These are phyloP conservation scores for Xylocampa areola DNA, from an alignment of 2,888 invertebrate genomes.

Conservation along the genomic window DNA sequence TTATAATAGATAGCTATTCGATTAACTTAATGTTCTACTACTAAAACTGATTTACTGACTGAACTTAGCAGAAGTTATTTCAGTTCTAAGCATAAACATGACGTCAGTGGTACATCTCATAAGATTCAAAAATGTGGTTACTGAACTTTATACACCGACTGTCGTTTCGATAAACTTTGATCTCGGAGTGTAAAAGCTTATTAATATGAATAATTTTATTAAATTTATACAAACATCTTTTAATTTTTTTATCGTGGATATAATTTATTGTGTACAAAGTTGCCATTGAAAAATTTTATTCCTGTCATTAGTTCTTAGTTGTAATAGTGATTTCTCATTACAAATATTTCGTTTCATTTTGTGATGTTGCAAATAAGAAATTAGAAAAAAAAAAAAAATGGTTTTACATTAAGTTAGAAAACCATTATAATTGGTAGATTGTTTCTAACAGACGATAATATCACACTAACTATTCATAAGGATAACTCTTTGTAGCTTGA, in stretches of 20 bases:
- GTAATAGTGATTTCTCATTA: slow-evolving; percentile 5
- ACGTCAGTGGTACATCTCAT: slow-evolving; percentile 10
- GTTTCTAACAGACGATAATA: slow-evolving; percentile 50
- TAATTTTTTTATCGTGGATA: background rate
- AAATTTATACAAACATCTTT: slow-evolving; percentile 13
- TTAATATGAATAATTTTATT: slow-evolving; percentile 5
- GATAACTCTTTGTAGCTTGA: slow-evolving; percentile 66
- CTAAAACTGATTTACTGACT: slow-evolving; percentile 14
- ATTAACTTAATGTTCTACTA: slow-evolving; percentile 32
- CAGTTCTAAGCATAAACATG: slow-evolving; percentile 18
- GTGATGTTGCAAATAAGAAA: slow-evolving; percentile 24
- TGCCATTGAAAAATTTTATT: slow-evolving; percentile 12
- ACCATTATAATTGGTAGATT: slow-evolving; percentile 36
- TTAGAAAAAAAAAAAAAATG: slow-evolving; percentile 23
- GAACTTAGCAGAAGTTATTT: slow-evolving; percentile 17
- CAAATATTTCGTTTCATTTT: slow-evolving; percentile 2
- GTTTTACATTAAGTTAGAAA: slow-evolving; percentile 23
- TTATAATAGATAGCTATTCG: slow-evolving; percentile 46
- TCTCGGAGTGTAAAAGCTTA: slow-evolving; percentile 18
- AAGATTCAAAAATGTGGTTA: slow-evolving; percentile 6
- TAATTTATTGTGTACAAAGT: slow-evolving; percentile 16
- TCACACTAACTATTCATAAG: slow-evolving; percentile 64
- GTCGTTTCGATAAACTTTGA: slow-evolving; percentile 7
- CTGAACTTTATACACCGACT: slow-evolving; percentile 8
- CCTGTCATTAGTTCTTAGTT: slow-evolving; percentile 6